Evolutionary conservation across 2,888 invertebrate species (phyloP), one percentile per base, ranked within the genome.

Genomic region (Rhagium mordax): DNA sequence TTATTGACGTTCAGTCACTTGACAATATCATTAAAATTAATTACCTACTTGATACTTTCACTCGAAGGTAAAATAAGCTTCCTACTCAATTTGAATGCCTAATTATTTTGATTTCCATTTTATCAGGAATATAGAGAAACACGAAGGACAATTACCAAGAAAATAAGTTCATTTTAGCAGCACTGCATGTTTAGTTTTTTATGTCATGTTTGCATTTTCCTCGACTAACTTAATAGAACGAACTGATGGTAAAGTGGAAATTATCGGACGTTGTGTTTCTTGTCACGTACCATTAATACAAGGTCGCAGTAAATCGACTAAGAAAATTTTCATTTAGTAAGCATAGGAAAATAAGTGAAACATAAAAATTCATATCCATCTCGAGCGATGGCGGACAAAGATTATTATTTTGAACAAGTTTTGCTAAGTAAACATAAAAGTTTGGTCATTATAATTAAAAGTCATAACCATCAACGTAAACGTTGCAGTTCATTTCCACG

Each of bases 141-240:
- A 41, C 41, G 41, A 41, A 41, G 41, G 41, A 41, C n/a, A 41
- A 41, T 41, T 41, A 41, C n/a, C 41, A 41, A 13, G 41, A 41
- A n/a, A 41, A 41, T 4, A 41, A 41, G n/a, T 15, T n/a, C 33
- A 41, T n/a, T 41, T 24, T n/a, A n/a, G 2, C 41, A n/a, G n/a
- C 41, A 41, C n/a, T 41, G 41, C 41, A 41, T 41, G 41, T 41
- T n/a, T 41, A n/a, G n/a, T 41, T 41, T 41, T 41, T 41, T 41
- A 41, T 41, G n/a, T 41, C n/a, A 10, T 53, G 21, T 53, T 53
- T 53, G 13, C 53, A 53, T 53, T 53, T 53, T 53, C 53, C 53
- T 24, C 21, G 13, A 24, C 20, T 53, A 53, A 53, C 20, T 53
- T 53, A 53, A 53, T 53, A 53, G n/a, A 20, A 20, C 3, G 10